Base-by-base conservation (phyloP, 2,888 invertebrate genomes). In the Amphipoea lucens region DNA sequence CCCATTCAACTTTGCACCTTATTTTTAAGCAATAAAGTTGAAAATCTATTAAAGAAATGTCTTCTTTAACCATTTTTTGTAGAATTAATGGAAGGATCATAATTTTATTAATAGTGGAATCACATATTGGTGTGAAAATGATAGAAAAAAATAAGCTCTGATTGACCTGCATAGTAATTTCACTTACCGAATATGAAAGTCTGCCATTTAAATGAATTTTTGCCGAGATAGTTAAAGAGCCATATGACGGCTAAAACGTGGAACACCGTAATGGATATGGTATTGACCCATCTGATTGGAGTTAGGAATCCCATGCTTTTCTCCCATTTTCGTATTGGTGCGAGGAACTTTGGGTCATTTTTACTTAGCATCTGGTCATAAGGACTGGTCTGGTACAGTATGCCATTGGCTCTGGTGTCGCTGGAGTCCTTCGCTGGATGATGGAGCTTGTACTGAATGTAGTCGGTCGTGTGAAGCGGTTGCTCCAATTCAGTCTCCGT, bases 281-380 rank as follows among this genome's bases (percentile, higher is more conserved):
- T 95, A 89, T 98, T 98, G 69, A 93, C 93, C 98, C 98, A 98
- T 88, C 97, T 97, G n/a, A 98, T 94, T 0, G 97, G 97, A 4
- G 97, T 97, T 66, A 97, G 90, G 80, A 98, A 97, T 6, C 97
- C 96, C 80, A 95, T 88, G 7, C 82, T 85, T 85, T 93, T 96
- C 87, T 96, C 97, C 95, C 93, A 95, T 75, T 89, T 85, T 76
- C 95, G 90, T 23, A 95, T 63, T 0, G 90, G 92, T 14, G 87
- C 85, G 45, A 96, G 79, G 63, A 92, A 93, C 51, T 86, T 88
- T 0, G 92, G 89, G n/a, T 96, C 95, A 23, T 77, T 48, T 29
- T 89, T 88, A 62, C 88, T 89, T 67, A 93, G 77, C 23, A 92
- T 90, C 81, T 92, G 87, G 20, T 94, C 93, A 83, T 95, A 95